These are phyloP conservation scores for Indicator maculatus DNA, from an alignment of 2,113 vertebrate species.

Conservation along the genomic window DNA sequence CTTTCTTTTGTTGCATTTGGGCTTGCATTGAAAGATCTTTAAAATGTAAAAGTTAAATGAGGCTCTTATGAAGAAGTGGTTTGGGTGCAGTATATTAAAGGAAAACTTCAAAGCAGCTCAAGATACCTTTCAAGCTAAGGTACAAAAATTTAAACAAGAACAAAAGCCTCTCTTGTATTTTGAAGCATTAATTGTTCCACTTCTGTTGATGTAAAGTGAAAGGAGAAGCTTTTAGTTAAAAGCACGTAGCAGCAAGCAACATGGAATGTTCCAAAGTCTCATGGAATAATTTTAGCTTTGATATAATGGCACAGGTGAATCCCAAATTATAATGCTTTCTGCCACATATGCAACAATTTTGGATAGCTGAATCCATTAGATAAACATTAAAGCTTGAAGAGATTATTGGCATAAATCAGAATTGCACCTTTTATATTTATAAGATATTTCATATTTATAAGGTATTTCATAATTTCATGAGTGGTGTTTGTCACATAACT, in stretches of 20 bases:
- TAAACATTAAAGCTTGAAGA: slow-evolving; percentile 77
- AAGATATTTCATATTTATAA: slow-evolving; percentile 76
- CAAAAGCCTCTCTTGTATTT: slow-evolving; percentile 66
- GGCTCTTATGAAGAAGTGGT: slow-evolving; percentile 57
- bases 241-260: slow-evolving; percentile 73
- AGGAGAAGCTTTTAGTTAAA: slow-evolving; percentile 74
- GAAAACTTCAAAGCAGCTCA: slow-evolving; percentile 66
- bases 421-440: slow-evolving; percentile 57
- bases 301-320: slow-evolving; percentile 76
- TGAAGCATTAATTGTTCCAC: slow-evolving; percentile 62
- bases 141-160: slow-evolving; percentile 69
- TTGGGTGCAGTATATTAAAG: slow-evolving; percentile 62
- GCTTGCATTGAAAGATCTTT: slow-evolving; percentile 46
- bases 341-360: slow-evolving; percentile 73
- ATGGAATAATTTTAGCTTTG: slow-evolving; percentile 77
- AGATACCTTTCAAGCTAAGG: slow-evolving; percentile 63
- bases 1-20: slow-evolving; percentile 52
- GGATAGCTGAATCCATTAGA: slow-evolving; percentile 75
- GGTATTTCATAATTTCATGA: slow-evolving; percentile 26
- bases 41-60: slow-evolving; percentile 68
- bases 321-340: slow-evolving; percentile 73
- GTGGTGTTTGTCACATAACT: slow-evolving; percentile 64
- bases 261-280: slow-evolving; percentile 72
- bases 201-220: slow-evolving; percentile 74
- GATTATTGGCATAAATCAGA: slow-evolving; percentile 75